Base-by-base conservation (phyloP, 2,797 vertebrate genomes). In the Manis crassicaudata region DNA sequence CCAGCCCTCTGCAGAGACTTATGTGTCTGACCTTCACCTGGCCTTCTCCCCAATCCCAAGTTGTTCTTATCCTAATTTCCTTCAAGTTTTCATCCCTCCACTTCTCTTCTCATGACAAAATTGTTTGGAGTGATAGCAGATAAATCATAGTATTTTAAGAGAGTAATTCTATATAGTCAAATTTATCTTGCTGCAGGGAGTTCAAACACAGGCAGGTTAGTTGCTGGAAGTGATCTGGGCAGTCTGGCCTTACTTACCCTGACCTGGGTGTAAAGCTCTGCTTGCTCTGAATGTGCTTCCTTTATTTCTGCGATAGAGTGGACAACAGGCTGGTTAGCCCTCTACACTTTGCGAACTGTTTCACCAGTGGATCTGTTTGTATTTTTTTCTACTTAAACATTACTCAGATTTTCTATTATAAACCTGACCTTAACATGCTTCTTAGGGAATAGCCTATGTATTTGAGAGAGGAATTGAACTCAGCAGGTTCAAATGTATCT, bases 401-500 rank as follows among this genome's bases (percentile, higher is more conserved):
- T 52, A 29, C 81, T 70, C 56, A 6, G 72, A 65, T 91, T 80
- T 83, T 40, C 72, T 91, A 40, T 56, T 79, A 67, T 67, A 89
- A 54, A 37, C 21, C 54, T 84, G 91, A 90, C 60, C 54, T 83
- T 92, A 95, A 63, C 72, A 37, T 43, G 37, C 21, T 85, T 96
- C 72, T 94, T 77, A 60, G 37, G 65, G 63, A 85, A 86, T 52
- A 95, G 73, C 46, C 40, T 67, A 0, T 73, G 72, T 84, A 83
- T 86, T 95, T 32, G 29, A 86, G n/a, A 95, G 63, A 91, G 46
- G 10, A 96, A 92, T 80, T 90, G 86, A 86, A 84, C 77, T 62
- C 94, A 81, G 96, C 90, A 94, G 85, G 94, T 76, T 96, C 73
- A 86, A 96, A 89, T 94, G 67, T 70, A 67, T 67, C 77, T 89